Base-by-base conservation (phyloP, 2,797 vertebrate species). In the Thaleichthys pacificus region DNA sequence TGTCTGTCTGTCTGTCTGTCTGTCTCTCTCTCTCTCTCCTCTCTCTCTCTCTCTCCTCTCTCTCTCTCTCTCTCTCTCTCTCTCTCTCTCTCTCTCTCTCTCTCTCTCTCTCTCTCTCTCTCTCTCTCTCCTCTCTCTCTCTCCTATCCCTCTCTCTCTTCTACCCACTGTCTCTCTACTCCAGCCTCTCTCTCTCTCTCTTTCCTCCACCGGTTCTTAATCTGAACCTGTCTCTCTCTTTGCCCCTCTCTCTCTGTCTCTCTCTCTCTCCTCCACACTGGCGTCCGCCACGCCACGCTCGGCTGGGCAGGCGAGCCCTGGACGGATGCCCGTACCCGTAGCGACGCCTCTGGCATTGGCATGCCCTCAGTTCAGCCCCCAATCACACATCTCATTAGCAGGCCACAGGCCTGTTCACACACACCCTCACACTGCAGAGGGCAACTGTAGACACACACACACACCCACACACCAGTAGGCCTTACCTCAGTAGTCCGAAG, bases 401-500 rank as follows among this genome's bases (percentile, higher is more conserved):
- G 12, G 8, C 61, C 60, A 11, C 60, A 61, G 21, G 26, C 60
- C 12, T 22, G 26, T 11, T 5, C 64, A 51, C 57, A 70, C 35
- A 62, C 22, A 28, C 21, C 32, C 54, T 49, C 67, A 69, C 66
- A 76, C 63, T 51, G 47, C 47, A 51, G 47, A 51, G 47, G 47
- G 47, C 47, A 51, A 51, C 47, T 15, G 47, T 4, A 70, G 66
- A 63, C 54, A 51, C 72, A 71, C 24, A 72, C 72, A 66, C 30
- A 61, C 72, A 66, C 30, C 57, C 72, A 62, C 61, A 62, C 17
- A 58, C 58, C 17, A 58, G 79, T 75, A 70, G 63, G 76, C 72
- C 87, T 78, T 93, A 97, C 97, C 97, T 97, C 79, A 98, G 88
- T 85, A 98, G 94, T 3, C 93, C 94, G 15, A 99, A 95, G 21